Percentiles rank a stretch among this genome's conserved stretches.
phyloP scores from a whole-genome alignment of 2,113 vertebrate species.

The Hippolais icterina region DNA sequence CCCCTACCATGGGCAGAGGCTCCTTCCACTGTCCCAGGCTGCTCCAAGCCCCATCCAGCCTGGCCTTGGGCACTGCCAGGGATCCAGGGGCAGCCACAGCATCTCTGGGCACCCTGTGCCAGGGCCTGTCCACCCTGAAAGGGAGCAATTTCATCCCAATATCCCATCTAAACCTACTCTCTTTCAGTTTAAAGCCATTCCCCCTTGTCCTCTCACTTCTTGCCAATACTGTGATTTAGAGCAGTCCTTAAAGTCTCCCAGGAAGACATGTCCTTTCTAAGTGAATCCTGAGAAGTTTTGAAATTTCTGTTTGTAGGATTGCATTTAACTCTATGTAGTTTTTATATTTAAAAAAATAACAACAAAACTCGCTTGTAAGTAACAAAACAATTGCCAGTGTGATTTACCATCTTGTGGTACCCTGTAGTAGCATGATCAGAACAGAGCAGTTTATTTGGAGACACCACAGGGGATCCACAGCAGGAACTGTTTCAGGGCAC shows the following conservation, averaged over 20 bases:
- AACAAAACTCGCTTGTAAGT: rapidly evolving
- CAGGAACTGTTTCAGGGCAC: background rate
- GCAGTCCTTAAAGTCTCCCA: background rate
- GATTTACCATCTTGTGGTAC: background rate
- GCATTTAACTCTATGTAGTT: background rate
- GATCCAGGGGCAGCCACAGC: background rate
- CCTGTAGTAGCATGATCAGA: background rate
- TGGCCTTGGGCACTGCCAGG: rapidly evolving
- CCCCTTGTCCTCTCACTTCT: background rate
- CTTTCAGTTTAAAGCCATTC: background rate
- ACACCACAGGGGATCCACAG: background rate
- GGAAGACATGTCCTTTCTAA: background rate
- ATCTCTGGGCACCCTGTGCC: background rate
- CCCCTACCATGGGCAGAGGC: background rate
- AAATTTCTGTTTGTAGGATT: background rate
- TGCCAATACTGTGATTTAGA: background rate
- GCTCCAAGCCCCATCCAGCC: background rate
- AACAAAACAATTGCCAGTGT: background rate
- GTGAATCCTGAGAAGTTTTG: background rate
- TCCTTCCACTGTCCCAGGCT: rapidly evolving
- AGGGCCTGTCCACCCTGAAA: rapidly evolving
- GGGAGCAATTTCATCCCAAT: background rate
- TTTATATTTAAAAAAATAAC: background rate
- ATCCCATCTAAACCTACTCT: background rate
- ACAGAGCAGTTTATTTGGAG: background rate